A percentile compares a stretch with the other conserved stretches of the same genome.
These are phyloP conservation scores for Alauda arvensis DNA, from an alignment of 2,797 vertebrate species.

Conservation along the genomic window DNA sequence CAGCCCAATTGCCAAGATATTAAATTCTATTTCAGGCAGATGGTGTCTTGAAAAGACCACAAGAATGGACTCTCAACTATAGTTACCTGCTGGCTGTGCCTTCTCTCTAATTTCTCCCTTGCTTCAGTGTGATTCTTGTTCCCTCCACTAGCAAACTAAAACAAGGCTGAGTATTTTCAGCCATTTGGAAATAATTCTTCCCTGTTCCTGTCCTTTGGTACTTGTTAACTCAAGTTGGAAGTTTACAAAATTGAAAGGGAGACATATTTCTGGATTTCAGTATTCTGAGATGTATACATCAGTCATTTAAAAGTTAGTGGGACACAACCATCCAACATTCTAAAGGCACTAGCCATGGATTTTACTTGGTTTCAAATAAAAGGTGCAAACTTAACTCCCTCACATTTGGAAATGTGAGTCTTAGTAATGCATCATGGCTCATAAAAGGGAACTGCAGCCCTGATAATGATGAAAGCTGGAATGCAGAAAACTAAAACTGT, in stretches of 20 bases:
- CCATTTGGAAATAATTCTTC: neutral
- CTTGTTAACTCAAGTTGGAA: neutral
- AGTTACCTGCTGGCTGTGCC: neutral
- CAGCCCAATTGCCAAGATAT: neutral
- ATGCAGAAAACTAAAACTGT: neutral
- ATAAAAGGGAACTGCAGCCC: neutral
- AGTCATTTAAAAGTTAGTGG: neutral
- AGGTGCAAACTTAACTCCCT: neutral
- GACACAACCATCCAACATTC: neutral
- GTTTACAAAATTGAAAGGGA: neutral
- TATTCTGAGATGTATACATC: neutral
- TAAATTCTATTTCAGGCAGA: neutral
- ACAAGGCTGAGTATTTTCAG: neutral
- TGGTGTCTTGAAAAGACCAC: neutral
- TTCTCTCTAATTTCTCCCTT: neutral
- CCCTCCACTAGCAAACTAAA: neutral
- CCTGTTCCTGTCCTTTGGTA: neutral
- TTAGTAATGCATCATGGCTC: neutral
- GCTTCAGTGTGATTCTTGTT: neutral
- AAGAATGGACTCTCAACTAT: neutral
- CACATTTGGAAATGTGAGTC: neutral
- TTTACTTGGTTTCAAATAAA: neutral
- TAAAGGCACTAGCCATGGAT: neutral
- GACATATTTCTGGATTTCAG: neutral
- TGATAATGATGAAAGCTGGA: neutral